Evolutionary conservation across 2,113 vertebrate genomes (phyloP), one percentile per base, ranked within the genome.

Genomic region (Okapia johnstoni): DNA sequence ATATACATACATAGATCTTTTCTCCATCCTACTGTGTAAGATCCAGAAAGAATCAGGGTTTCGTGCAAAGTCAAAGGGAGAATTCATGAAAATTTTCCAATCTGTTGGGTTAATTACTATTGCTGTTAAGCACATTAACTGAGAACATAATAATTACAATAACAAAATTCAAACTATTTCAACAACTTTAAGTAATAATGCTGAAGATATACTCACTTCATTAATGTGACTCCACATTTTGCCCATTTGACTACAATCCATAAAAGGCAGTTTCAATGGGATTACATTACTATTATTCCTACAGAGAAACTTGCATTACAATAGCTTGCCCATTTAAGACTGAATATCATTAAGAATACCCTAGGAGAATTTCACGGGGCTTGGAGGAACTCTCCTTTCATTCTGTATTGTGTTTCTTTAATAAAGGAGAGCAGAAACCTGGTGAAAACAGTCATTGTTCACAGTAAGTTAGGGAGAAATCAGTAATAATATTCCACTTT

Each of bases 401-500:
- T 98, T 98, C 93, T 88, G 91, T 85, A 98, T 98, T 99, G 97
- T 98, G 97, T 98, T 98, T 98, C 98, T 98, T 98, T 98, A 98
- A 99, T 99, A 99, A 99, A 98, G 87, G 97, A 54, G 98, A 95
- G 97, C 97, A 98, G 98, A 98, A 98, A 98, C 0, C 7, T 93
- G 96, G 97, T 97, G 98, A 98, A 99, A 98, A 98, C 97, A 98
- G 98, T 99, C 98, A 99, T 98, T 99, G 98, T 99, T 99, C 98
- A 97, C 97, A 98, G 98, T 95, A 98, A 99, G 97, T 99, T 98
- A 97, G 98, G 94, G 96, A 97, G 98, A 98, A 99, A 99, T 99
- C 98, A 98, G 98, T 98, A 99, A 98, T 99, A 99, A 99, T 98
- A 98, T 98, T 98, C 98, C 84, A 98, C 98, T 99, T 98, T 97